Conservation (phyloP, 2,888 invertebrate genomes). For the Tetrapedia diversipes region DNA sequence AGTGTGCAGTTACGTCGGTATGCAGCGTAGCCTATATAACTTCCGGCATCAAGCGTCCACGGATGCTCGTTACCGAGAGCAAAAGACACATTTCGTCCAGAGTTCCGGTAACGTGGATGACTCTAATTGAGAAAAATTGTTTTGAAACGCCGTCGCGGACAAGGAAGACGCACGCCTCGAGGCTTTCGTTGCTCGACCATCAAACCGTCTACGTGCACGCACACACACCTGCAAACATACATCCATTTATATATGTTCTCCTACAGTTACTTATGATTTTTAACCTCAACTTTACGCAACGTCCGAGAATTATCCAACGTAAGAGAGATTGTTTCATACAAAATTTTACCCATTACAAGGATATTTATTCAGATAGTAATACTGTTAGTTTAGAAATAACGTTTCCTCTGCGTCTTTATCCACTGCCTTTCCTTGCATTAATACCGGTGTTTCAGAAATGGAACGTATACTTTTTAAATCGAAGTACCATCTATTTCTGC, state of each 20-base stretch:
- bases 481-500: too few species aligned
- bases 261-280: too few species aligned
- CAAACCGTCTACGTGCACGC: neutral
- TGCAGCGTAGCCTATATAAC: conserved; percentile 51
- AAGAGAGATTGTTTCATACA: conserved; percentile 6
- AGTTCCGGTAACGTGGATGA: conserved; percentile 16
- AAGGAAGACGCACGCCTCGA: conserved; percentile 5
- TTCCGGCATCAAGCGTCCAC: conserved; percentile 47
- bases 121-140: conserved; percentile 54
- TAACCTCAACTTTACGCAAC: too few species aligned
- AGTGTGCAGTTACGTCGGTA: conserved; percentile 55
- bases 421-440: too few species aligned
- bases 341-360: neutral
- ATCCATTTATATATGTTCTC: neutral
- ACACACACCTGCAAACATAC: too few species aligned
- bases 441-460: too few species aligned
- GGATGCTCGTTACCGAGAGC: conserved; percentile 49
- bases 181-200: neutral
- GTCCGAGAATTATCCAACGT: conserved; percentile 1
- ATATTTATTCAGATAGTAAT: neutral
- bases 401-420: too few species aligned
- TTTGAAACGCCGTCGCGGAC: neutral
- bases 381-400: neutral
- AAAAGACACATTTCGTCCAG: conserved; percentile 41
- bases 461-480: too few species aligned